Evolutionary conservation across 1,140 invertebrate genomes (phyloP).

Genomic region (Panagrolaimus sp.): DNA sequence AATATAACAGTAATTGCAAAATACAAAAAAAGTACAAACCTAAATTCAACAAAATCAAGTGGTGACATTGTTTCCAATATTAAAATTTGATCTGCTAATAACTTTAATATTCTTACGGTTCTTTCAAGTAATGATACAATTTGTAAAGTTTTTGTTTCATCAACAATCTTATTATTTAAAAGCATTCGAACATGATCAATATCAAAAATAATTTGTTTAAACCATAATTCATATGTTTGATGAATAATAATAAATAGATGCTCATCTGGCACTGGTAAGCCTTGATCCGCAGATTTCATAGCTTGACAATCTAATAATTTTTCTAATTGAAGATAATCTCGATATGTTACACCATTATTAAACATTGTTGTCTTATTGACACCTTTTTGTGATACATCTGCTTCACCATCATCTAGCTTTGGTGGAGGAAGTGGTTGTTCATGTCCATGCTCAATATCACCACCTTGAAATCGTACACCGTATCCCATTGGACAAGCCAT

Average conservation of each 20-base stretch:
- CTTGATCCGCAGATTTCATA: constrained; percentile 69
- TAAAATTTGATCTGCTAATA: constrained; percentile 89
- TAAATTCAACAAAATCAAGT: constrained; percentile 91
- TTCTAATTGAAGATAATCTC: constrained; percentile 67
- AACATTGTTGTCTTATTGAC: constrained; percentile 43
- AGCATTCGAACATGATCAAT: constrained; percentile 81
- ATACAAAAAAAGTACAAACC: constrained; percentile 57
- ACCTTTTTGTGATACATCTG: constrained; percentile 36
- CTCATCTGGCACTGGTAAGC: constrained; percentile 80
- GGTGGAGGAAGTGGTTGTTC: constrained; percentile 17
- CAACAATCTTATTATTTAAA: constrained; percentile 72
- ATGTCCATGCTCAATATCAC: constrained; percentile 16
- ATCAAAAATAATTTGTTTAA: constrained; percentile 97
- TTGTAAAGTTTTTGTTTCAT: constrained; percentile 84
- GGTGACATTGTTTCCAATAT: constrained; percentile 97
- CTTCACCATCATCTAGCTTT: constrained; percentile 8
- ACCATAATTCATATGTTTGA: constrained; percentile 96
- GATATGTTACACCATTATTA: constrained; percentile 40
- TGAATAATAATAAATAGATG: constrained; percentile 64
- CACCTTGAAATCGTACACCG: constrained; percentile 26
- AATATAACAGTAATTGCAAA: constrained; percentile 8
- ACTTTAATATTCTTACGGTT: constrained; percentile 86
- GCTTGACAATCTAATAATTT: constrained; percentile 78
- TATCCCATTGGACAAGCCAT: constrained; percentile 33
- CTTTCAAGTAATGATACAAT: constrained; percentile 84